Evolutionary conservation across 2,113 vertebrate genomes (phyloP).

Genomic region (Panthera leo): DNA sequence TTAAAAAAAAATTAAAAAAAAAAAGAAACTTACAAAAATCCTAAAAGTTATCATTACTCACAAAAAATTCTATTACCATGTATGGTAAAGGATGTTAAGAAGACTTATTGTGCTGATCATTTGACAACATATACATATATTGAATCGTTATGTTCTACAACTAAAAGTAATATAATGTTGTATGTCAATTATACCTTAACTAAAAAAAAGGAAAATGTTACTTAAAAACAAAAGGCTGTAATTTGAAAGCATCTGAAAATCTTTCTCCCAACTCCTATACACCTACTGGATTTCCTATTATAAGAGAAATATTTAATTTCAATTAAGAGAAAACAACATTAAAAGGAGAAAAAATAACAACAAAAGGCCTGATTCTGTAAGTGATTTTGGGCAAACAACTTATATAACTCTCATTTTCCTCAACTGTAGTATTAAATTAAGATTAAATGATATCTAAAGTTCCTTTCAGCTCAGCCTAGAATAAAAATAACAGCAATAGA

Average conservation of each 20-base stretch:
- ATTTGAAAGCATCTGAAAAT: conserved; percentile 32
- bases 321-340: conserved; percentile 19
- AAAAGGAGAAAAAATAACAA: not conserved
- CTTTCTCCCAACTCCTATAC: not conserved
- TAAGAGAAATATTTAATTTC: conserved; percentile 31
- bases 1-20: too few species aligned
- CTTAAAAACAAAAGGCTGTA: not conserved
- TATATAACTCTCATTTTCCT: not conserved
- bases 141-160: not conserved
- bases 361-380: not conserved
- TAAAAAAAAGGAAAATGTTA: not conserved
- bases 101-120: not conserved
- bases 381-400: not conserved
- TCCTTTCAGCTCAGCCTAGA: not conserved
- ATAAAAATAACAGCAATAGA: not conserved
- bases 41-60: not conserved
- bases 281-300: not conserved
- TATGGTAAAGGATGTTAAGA: not conserved
- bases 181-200: not conserved
- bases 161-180: not conserved
- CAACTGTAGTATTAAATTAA: not conserved
- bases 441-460: conserved; percentile 7
- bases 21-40: not conserved
- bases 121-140: not conserved
- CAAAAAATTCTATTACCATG: not conserved